Base-by-base conservation (phyloP, 37 sponge, comb jelly and placozoan genomes). In the Beroe ovata region DNA sequence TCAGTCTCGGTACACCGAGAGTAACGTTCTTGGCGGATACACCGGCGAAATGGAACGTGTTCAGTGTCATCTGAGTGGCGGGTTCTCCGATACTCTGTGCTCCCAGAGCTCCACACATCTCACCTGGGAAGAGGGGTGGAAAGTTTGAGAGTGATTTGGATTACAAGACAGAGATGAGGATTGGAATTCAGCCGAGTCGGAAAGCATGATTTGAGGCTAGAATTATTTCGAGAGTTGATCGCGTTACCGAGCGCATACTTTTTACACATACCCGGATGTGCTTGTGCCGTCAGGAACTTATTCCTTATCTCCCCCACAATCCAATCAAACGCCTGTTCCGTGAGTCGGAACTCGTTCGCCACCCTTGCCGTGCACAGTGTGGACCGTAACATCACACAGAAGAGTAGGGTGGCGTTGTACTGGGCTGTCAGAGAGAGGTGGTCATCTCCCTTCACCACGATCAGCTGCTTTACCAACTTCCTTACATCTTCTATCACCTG, bases 21-120 rank as follows among this genome's bases (percentile, higher is more conserved):
- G 99, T 99, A 25, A 99, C 96, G 77, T 99, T 99, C 96, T 99
- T 99, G 39, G 99, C 99, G 19, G 99, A 99, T 29, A 99, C 99
- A 36, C 99, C 99, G 88, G 99, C 99, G 90, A 94, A 99, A 81
- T 99, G 99, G 90, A 99, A 99, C 14, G 99, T 99, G 93, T 99
- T 99, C 59, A 99, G 93, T 25, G 99, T 99, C 99, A 99, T 99
- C 91, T 99, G 99, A 8, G 99, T 99, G 91, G 96, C 95, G 20
- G 99, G 99, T 60, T 99, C 95, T 39, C 99, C 99, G 0, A 99
- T 92, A 11, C 94, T 94, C 90, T 99, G 99, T 0, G 99, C 99
- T 30, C 96, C 95, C 40, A 99, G 92, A 0, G 99, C 96, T 33
- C 99, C 99, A 22, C 95, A 95, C 93, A 94, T 96, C 90, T 99